Evolutionary conservation across 2,113 vertebrate genomes (phyloP).

Genomic region (Malaclemys terrapin): DNA sequence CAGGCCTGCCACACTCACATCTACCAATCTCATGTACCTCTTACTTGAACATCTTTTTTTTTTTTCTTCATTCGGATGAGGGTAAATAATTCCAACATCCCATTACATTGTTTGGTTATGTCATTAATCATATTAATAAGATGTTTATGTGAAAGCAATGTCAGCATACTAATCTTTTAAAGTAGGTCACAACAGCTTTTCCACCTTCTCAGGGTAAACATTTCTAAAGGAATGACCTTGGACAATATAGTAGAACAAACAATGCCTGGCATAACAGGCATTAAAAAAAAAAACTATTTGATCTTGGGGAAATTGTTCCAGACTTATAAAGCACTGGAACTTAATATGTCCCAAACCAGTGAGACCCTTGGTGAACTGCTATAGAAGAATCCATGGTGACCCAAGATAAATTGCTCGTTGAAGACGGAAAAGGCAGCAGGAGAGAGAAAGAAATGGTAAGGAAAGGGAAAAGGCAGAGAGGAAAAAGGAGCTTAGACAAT

Average conservation of each 20-base stretch:
- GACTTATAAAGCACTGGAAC: background rate
- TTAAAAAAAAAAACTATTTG: background rate
- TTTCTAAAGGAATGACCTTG: constrained; percentile 12
- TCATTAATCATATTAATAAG: constrained; percentile 20
- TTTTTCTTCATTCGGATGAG: background rate
- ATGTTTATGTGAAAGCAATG: constrained; percentile 36
- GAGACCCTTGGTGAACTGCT: background rate
- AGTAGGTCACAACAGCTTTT: constrained; percentile 41
- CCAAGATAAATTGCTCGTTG: background rate
- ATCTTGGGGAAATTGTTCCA: background rate
- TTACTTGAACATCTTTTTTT: rapidly evolving
- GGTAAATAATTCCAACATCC: constrained; percentile 47
- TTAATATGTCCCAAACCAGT: background rate
- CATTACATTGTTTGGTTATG: constrained; percentile 27
- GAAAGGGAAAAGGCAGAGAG: background rate
- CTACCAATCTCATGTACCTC: background rate
- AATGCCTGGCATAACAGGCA: background rate
- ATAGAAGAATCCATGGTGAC: background rate
- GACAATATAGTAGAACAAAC: background rate
- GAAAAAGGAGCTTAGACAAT: background rate
- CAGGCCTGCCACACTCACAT: background rate
- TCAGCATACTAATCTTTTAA: constrained; percentile 3
- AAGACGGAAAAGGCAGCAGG: background rate
- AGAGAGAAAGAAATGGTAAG: background rate
- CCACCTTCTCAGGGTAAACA: background rate